Evolutionary conservation across 2,113 vertebrate species (phyloP).

Genomic region (Chlorodrepanis virens): DNA sequence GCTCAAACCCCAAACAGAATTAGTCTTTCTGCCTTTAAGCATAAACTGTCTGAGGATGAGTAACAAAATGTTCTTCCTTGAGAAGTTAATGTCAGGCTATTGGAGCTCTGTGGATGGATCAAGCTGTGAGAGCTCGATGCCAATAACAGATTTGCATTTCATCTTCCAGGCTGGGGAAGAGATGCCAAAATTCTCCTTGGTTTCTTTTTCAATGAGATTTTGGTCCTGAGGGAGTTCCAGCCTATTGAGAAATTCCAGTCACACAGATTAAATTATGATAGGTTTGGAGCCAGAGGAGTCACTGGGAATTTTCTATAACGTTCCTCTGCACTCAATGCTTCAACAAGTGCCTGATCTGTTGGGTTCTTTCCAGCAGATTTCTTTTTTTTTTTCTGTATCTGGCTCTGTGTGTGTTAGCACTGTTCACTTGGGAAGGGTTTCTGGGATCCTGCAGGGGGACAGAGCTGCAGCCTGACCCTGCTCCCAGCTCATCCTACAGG

Average conservation of each 20-base stretch:
- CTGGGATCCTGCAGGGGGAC: background rate
- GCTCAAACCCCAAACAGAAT: background rate
- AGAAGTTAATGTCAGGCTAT: constrained; percentile 41
- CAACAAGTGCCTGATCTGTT: background rate
- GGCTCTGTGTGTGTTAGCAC: background rate
- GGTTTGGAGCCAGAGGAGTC: background rate
- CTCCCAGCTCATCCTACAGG: background rate
- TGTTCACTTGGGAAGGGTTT: background rate
- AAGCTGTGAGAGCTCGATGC: constrained; percentile 42
- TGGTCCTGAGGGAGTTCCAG: background rate
- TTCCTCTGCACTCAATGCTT: background rate
- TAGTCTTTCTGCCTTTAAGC: constrained; percentile 1
- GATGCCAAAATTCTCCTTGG: constrained; percentile 32
- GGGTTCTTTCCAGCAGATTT: background rate
- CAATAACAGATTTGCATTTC: constrained; percentile 57
- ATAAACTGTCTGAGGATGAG: background rate
- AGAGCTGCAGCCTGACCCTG: background rate
- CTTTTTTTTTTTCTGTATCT: background rate
- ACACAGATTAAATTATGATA: background rate
- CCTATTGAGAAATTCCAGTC: constrained; percentile 20
- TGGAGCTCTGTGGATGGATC: constrained; percentile 30
- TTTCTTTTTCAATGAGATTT: constrained; percentile 47
- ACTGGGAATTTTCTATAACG: background rate
- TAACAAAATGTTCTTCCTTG: constrained; percentile 55
- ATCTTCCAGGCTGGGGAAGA: constrained; percentile 1